Conservation (phyloP, 2,888 invertebrate species). For the Pomacea canaliculata region DNA sequence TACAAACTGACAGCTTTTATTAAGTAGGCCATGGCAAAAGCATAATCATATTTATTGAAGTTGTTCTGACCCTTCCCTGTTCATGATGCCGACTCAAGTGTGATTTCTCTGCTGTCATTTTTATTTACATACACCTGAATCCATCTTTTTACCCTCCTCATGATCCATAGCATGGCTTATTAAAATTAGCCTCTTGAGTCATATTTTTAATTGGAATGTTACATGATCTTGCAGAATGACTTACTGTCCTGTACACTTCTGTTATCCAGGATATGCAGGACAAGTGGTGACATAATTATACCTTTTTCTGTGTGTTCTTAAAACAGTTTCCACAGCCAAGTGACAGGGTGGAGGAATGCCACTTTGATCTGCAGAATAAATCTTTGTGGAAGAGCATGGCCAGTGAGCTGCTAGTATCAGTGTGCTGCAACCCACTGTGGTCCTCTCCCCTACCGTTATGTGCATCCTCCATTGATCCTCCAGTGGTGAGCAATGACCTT, state of each 20-base stretch:
- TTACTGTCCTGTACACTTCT: neutral
- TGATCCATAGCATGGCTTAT: too few species aligned
- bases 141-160: too few species aligned
- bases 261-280: neutral
- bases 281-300: neutral
- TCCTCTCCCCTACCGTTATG: slow-evolving; percentile 62
- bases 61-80: too few species aligned
- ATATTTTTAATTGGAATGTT: too few species aligned
- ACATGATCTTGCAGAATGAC: neutral
- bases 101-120: too few species aligned
- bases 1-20: too few species aligned
- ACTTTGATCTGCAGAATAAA: slow-evolving; percentile 65
- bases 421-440: slow-evolving; percentile 49
- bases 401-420: slow-evolving; percentile 65
- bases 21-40: too few species aligned
- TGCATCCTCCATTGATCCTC: slow-evolving; percentile 55
- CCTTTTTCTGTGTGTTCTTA: neutral
- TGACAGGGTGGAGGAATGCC: slow-evolving; percentile 66
- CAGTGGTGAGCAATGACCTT: slow-evolving; percentile 64
- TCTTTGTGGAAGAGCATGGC: slow-evolving; percentile 69
- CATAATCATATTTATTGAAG: too few species aligned
- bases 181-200: too few species aligned
- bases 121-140: too few species aligned
- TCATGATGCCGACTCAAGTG: too few species aligned
- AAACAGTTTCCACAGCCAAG: slow-evolving; percentile 49